A percentile compares a stretch with the other conserved stretches of the same genome.
Evolutionary conservation across 2,113 vertebrate genomes (phyloP).

Genomic region (Thamnaconus septentrionalis): DNA sequence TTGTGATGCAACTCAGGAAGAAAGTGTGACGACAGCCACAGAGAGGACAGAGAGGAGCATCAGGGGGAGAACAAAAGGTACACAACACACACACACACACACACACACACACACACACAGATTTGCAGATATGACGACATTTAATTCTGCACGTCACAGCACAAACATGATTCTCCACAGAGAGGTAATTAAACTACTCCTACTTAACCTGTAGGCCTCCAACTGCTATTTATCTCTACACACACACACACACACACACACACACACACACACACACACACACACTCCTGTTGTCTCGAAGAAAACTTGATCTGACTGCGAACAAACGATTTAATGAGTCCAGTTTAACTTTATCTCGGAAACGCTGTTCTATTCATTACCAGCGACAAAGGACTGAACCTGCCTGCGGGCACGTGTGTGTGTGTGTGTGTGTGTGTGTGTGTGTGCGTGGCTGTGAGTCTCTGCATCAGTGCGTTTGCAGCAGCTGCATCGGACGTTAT

Average conservation of each 20-base stretch:
- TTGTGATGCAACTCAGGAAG: neutral
- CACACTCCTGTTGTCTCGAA: conserved; percentile 5
- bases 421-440: neutral
- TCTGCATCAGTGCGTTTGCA: neutral
- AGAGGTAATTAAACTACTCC: conserved; percentile 63
- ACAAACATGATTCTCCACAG: conserved; percentile 59
- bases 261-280: neutral
- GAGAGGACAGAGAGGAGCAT: conserved; percentile 7
- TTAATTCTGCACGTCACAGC: conserved; percentile 51
- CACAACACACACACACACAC: conserved; percentile 5
- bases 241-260: neutral
- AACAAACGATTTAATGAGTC: conserved; percentile 44
- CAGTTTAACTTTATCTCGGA: conserved; percentile 52
- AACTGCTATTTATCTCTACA: neutral
- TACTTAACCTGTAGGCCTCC: conserved; percentile 37
- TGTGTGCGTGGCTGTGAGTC: neutral
- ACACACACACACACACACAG: conserved; percentile 12
- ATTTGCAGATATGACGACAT: conserved; percentile 52
- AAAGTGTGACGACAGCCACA: conserved; percentile 8
- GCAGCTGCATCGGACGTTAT: conserved; percentile 17
- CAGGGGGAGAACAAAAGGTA: conserved; percentile 18
- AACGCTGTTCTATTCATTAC: conserved; percentile 57
- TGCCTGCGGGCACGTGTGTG: conserved; percentile 15
- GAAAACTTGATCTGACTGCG: conserved; percentile 20
- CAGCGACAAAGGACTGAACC: conserved; percentile 44